Evolutionary conservation across 2,797 vertebrate species (phyloP).

Genomic region (Vultur gryphus): DNA sequence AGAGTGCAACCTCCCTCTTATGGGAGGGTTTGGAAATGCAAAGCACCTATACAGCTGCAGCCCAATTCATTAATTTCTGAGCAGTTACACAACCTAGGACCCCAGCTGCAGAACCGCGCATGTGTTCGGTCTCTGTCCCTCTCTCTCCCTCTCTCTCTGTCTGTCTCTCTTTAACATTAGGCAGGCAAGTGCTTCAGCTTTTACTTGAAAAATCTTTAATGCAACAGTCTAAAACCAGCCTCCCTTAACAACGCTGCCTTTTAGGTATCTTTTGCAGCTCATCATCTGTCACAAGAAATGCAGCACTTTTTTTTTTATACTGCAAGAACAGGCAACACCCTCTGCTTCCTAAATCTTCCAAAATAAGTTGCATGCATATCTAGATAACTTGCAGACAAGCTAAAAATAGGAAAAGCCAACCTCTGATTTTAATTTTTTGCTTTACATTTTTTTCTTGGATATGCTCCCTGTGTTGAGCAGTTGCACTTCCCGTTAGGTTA

Average conservation of each 20-base stretch:
- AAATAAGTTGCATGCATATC: background rate
- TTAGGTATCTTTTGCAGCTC: constrained; percentile 22
- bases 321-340: background rate
- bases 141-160: background rate
- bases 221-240: constrained; percentile 50
- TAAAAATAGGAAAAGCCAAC: constrained; percentile 29
- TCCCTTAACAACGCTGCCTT: background rate
- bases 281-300: background rate
- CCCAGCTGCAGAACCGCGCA: background rate
- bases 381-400: background rate
- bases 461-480: background rate
- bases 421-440: background rate
- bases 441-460: background rate
- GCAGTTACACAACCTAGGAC: background rate
- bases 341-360: background rate
- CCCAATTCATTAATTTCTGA: background rate
- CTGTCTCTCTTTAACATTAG: background rate
- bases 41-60: background rate
- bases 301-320: background rate
- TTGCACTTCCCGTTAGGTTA: constrained; percentile 4
- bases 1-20: background rate
- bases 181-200: background rate
- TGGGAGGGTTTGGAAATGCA: background rate
- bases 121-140: background rate
- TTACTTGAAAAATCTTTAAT: constrained; percentile 29